Conservation (phyloP, 2,113 vertebrate species). For the Caracal caracal region DNA sequence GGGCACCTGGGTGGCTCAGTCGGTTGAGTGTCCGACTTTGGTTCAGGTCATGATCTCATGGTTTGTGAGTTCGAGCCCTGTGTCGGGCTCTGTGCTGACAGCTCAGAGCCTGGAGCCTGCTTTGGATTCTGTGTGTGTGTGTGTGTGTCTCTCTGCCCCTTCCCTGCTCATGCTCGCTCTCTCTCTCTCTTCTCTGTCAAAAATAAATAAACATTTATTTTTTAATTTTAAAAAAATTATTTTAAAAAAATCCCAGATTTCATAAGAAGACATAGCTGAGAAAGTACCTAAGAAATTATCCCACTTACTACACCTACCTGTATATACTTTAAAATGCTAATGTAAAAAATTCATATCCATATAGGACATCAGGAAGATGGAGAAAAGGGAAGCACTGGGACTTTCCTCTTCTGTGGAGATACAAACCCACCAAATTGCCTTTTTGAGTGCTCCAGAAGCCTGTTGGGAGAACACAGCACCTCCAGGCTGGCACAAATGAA, state of each 20-base stretch:
- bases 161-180: no score
- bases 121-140: no score
- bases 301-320: neutral
- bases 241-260: neutral
- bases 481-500: neutral
- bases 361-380: neutral
- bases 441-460: neutral
- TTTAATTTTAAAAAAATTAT: no score
- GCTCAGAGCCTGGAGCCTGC: no score
- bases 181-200: no score
- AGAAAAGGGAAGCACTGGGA: neutral
- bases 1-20: no score
- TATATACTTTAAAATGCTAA: neutral
- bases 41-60: no score
- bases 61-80: rapidly evolving
- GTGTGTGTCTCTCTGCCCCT: no score
- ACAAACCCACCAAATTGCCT: neutral
- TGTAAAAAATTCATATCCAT: neutral
- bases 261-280: neutral
- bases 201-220: no score
- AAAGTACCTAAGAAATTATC: neutral
- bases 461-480: neutral
- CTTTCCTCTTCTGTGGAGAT: neutral
- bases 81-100: no score
- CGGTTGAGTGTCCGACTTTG: no score